Conservation (phyloP, 2,888 invertebrate species). For the Rhagonycha lutea region DNA sequence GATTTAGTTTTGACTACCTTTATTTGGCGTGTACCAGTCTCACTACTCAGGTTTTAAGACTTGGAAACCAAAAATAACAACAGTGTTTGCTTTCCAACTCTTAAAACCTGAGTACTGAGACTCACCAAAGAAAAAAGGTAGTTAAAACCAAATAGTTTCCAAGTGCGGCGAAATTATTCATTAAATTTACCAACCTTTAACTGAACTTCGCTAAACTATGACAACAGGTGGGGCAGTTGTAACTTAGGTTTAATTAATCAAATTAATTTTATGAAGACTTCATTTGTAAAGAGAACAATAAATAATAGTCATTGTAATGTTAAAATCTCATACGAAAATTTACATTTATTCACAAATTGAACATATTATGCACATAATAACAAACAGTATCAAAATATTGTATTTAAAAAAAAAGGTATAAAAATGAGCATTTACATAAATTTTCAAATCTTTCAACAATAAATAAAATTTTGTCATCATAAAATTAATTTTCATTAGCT, state of each 20-base stretch:
- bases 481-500: neutral
- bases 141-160: no score
- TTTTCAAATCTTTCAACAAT: neutral
- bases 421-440: neutral
- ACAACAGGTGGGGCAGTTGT: no score
- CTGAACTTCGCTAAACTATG: no score
- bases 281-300: neutral
- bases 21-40: no score
- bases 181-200: no score
- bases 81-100: no score
- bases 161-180: no score
- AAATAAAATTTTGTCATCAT: neutral
- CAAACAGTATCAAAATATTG: neutral
- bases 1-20: no score
- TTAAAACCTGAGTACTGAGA: no score
- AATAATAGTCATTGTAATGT: neutral
- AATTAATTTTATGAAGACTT: neutral
- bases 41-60: no score
- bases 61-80: no score
- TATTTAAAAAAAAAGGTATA: neutral
- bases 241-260: neutral
- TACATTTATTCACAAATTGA: neutral
- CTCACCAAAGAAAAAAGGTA: no score
- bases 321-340: neutral
- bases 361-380: neutral